Evolutionary conservation across 2,888 invertebrate species (phyloP), one percentile per base, ranked within the genome.

Genomic region (Apodemia mormo): DNA sequence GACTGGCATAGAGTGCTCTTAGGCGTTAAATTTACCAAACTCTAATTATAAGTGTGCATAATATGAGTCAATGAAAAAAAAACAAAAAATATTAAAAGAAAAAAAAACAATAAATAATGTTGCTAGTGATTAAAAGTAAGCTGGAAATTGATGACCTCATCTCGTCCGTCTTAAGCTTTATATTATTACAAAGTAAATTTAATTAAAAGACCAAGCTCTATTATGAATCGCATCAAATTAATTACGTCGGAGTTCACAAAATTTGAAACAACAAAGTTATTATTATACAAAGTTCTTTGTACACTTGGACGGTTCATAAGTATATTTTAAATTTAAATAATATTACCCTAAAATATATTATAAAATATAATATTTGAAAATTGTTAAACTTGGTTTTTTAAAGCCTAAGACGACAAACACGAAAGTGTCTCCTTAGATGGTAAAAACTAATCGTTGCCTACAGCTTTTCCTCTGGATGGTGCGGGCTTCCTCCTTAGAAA

Each of bases 211-310:
- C 56, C 56, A 56, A 56, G 56, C 56, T 56, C 56, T 56, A 56
- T 56, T 56, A 56, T 56, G 56, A 56, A 56, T 56, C 22, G 56
- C 56, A 56, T 29, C 56, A 56, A 56, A 56, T 56, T 56, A 56
- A 56, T 56, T 56, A 29, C 29, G 56, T 49, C 37, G 66, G 33
- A 54, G 49, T 56, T 33, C 52, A 37, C 67, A 37, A 67, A 67
- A 67, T 67, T 33, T 54, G 33, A 56, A 67, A 56, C 54, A 67
- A 65, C 49, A 52, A 64, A 69, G 22, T 69, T 56, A 56, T 40
- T 33, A 69, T 49, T 43, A 37, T 54, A 68, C 69, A 58, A 58
- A 58, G 29, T 58, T 58, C 58, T 30, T 58, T 58, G 58, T 58
- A 58, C 30, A 58, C 58, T 58, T 58, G 9, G 30, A 58, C 9